Percentiles rank a stretch among this genome's conserved stretches.
phyloP scores from a whole-genome alignment of 2,888 invertebrate genomes.

The Onthophagus sagittarius region DNA sequence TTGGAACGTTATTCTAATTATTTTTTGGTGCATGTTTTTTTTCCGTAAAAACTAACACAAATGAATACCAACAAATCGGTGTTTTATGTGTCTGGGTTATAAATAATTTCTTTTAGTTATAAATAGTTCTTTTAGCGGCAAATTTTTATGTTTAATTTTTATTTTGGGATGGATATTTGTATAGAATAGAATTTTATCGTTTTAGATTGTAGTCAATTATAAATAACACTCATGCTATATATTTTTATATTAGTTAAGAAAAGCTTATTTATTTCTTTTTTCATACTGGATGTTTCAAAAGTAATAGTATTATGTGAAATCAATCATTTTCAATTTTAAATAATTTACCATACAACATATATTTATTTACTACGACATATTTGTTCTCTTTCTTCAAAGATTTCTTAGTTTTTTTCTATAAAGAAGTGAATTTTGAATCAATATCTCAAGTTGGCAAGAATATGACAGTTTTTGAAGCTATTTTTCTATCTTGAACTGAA shows the following conservation, averaged over 20 bases:
- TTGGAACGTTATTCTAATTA: slow-evolving; percentile 6
- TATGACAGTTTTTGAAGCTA: no score
- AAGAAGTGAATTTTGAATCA: no score
- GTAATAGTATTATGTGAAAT: background rate
- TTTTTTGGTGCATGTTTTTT: slow-evolving; percentile 32
- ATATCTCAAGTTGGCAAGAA: no score
- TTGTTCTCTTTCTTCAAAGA: no score
- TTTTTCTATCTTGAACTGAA: no score
- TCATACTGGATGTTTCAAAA: background rate
- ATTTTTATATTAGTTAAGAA: background rate
- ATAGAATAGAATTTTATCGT: background rate
- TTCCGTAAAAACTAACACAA: slow-evolving; percentile 18
- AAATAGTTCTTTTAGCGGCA: background rate
- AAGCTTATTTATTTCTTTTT: background rate
- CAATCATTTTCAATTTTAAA: background rate
- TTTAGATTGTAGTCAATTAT: slow-evolving; percentile 1
- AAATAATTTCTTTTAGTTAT: background rate
- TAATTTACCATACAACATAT: no score
- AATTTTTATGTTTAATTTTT: slow-evolving; percentile 4
- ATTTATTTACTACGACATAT: no score
- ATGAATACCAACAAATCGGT: background rate
- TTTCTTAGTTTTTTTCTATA: no score
- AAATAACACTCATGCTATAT: background rate
- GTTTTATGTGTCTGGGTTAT: slow-evolving; percentile 6
- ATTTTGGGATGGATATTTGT: slow-evolving; percentile 10